A percentile compares a stretch with the other conserved stretches of the same genome.
Conservation (phyloP, 2,888 invertebrate species). For the Lamproptera curius region DNA sequence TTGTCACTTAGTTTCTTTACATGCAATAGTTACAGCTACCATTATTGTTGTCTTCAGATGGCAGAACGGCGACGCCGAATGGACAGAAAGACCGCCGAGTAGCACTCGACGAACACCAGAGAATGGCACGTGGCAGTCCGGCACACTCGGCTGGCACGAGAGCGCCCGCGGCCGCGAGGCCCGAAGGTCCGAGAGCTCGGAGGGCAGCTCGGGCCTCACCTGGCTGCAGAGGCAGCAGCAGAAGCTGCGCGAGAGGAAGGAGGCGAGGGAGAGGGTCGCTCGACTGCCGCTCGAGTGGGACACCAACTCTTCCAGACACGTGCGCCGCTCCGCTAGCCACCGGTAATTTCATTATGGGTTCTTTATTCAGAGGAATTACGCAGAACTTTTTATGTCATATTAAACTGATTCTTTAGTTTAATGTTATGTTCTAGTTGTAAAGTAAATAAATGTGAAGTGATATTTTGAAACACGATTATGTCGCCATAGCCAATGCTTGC, state of each 20-base stretch:
- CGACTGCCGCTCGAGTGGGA: constrained; percentile 83
- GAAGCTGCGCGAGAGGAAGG: constrained; percentile 86
- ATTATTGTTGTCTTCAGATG: constrained; percentile 47
- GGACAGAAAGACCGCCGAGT: constrained; percentile 57
- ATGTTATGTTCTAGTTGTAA: too few relatives aligned
- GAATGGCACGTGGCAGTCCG: constrained; percentile 64
- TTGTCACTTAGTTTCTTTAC: constrained; percentile 27
- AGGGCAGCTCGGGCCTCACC: constrained; percentile 77
- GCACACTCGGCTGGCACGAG: constrained; percentile 65
- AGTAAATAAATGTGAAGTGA: too few relatives aligned
- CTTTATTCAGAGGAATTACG: too few relatives aligned
- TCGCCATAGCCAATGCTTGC: too few relatives aligned
- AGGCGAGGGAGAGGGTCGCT: constrained; percentile 85
- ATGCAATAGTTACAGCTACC: too few relatives aligned
- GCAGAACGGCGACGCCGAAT: constrained; percentile 65
- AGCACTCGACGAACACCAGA: constrained; percentile 53
- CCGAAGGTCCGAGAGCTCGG: constrained; percentile 58
- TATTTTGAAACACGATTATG: too few relatives aligned
- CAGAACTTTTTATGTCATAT: too few relatives aligned
- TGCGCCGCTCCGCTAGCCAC: constrained; percentile 72
- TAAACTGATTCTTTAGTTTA: too few relatives aligned
- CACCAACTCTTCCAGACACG: constrained; percentile 62
- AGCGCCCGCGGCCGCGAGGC: constrained; percentile 52
- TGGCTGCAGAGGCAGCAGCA: constrained; percentile 92
- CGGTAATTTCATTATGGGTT: constrained; percentile 53